These are phyloP conservation scores for Zaprionus gabonicus DNA, from an alignment of 1,140 invertebrate genomes.

Conservation along the genomic window DNA sequence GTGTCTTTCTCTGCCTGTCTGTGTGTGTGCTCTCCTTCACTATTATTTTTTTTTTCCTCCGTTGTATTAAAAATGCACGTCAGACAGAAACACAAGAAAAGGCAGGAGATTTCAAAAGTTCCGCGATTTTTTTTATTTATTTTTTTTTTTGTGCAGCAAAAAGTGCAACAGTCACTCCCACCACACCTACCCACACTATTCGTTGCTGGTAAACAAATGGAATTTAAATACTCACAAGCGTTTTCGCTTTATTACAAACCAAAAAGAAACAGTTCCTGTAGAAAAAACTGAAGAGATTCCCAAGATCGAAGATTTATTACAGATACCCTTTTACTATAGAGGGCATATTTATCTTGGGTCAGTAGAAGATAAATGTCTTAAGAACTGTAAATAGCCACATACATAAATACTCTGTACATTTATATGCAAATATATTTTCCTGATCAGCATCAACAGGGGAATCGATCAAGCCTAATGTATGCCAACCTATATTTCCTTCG, in stretches of 20 bases:
- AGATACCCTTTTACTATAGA: neutral
- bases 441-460: too few relatives aligned
- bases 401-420: too few relatives aligned
- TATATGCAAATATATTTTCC: too few relatives aligned
- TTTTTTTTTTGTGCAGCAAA: neutral
- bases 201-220: neutral
- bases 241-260: neutral
- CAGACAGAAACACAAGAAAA: constrained; percentile 30
- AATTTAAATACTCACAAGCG: neutral
- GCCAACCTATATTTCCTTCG: too few relatives aligned
- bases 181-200: neutral
- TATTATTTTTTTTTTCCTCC: constrained; percentile 46
- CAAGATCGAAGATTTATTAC: neutral
- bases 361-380: too few relatives aligned
- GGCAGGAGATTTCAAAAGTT: constrained; percentile 34
- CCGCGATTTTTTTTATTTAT: constrained; percentile 5
- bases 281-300: neutral
- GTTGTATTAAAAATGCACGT: constrained; percentile 42
- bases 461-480: too few relatives aligned
- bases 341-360: too few relatives aligned
- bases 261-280: neutral
- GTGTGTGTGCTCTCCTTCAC: constrained; percentile 47
- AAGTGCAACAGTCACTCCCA: neutral
- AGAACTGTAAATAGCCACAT: too few relatives aligned
- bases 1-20: neutral